Evolutionary conservation across 2,113 vertebrate genomes (phyloP).

Genomic region (Gasterosteus aculeatus): DNA sequence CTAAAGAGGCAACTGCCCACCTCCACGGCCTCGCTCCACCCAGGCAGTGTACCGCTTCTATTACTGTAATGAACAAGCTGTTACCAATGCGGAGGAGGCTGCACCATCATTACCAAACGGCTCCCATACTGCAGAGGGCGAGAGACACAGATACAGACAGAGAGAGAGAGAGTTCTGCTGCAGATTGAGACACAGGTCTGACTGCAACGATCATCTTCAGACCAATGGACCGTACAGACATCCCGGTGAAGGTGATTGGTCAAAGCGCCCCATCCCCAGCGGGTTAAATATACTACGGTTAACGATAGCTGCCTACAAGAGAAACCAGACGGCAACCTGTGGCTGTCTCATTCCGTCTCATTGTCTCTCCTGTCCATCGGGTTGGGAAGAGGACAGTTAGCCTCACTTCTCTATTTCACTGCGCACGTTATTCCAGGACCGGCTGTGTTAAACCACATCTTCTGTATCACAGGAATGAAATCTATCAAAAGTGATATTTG

Average conservation of each 20-base stretch:
- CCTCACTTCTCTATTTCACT: no score
- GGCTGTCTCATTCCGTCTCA: no score
- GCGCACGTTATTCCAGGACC: no score
- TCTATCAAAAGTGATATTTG: no score
- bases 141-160: conserved; percentile 36
- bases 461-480: no score
- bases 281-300: neutral
- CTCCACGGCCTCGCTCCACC: neutral
- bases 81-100: conserved; percentile 51
- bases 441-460: no score
- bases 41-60: conserved; percentile 20
- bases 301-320: neutral
- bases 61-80: conserved; percentile 36
- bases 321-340: no score
- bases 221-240: conserved; percentile 39
- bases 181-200: conserved; percentile 38
- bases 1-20: neutral
- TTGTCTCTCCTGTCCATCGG: no score
- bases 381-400: no score
- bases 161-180: conserved; percentile 26
- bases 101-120: conserved; percentile 52
- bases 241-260: conserved; percentile 5
- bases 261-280: neutral
- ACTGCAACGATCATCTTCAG: conserved; percentile 22
- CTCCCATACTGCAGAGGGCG: conserved; percentile 48